Evolutionary conservation across 2,797 vertebrate species (phyloP), one percentile per base, ranked within the genome.

Genomic region (Enteromius unitaeniatus): DNA sequence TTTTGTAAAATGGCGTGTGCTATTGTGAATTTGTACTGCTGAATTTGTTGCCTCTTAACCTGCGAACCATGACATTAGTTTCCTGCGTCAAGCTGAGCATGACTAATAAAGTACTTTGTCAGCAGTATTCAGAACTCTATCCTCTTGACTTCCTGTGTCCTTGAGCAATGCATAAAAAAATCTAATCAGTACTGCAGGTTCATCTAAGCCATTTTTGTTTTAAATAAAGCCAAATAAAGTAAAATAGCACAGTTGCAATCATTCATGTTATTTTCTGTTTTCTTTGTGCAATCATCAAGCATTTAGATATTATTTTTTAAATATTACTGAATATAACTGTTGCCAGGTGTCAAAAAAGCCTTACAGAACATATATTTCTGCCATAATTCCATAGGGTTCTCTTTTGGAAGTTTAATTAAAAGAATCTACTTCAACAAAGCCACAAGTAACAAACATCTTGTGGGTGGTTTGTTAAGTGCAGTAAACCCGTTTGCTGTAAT

Each of bases 141-240:
- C 68, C 79, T 79, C 60, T 37, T 75, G 15, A 62, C 79, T 68
- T 75, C 49, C 40, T 53, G 75, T 87, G 86, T 84, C 86, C 86
- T 87, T 84, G 79, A 79, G 67, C 76, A 55, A 53, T 75, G 79
- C 76, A 82, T 85, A 87, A 75, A 45, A 42, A 42, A 37, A 73
- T 81, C 85, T 58, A 74, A 45, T 81, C 9, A 51, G 5, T 74
- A 53, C 5, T 51, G 17, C 47, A 14, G 53, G 28, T n/a, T 11
- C n/a, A 8, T 11, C 45, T 51, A 51, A 21, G 70, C 28, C 64
- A 67, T 9, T 9, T 31, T 7, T 14, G 17, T 64, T 64, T 64
- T 17, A 31, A 34, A 28, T 65, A 34, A 34, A 65, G 15, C 62
- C 26, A 17, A 15, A 3, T 34, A 31, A 67, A 34, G 31, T 34